Evolutionary conservation across 2,888 invertebrate genomes (phyloP).

Genomic region (Oscheius sp.): DNA sequence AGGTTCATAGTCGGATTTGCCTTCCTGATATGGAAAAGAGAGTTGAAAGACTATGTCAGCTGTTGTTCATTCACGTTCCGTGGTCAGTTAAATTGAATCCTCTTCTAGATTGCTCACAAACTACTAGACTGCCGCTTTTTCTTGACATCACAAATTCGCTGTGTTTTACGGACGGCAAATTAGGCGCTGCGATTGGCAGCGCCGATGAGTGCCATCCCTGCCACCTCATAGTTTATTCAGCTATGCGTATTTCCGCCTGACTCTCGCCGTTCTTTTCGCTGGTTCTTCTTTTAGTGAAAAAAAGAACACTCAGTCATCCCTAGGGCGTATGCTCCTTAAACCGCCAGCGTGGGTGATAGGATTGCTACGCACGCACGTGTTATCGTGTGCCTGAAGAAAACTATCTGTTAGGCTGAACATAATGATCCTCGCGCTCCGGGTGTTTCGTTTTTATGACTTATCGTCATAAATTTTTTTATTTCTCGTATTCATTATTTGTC

Average conservation of each 20-base stretch:
- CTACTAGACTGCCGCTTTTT: too few species aligned
- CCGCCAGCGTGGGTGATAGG: neutral
- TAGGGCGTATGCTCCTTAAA: neutral
- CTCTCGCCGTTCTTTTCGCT: neutral
- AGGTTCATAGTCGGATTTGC: too few species aligned
- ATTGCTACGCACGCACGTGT: neutral
- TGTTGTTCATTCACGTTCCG: conserved; percentile 15
- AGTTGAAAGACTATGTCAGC: too few species aligned
- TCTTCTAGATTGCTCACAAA: too few species aligned
- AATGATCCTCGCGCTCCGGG: too few species aligned
- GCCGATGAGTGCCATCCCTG: conserved; percentile 18
- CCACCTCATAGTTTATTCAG: conserved; percentile 31
- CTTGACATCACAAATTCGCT: conserved; percentile 19
- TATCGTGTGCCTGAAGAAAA: neutral
- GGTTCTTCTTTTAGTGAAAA: too few species aligned
- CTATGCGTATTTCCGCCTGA: conserved; percentile 6
- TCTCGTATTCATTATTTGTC: too few species aligned
- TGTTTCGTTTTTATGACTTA: too few species aligned
- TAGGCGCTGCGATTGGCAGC: conserved; percentile 22
- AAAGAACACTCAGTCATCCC: neutral
- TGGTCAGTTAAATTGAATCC: too few species aligned
- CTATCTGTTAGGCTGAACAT: too few species aligned
- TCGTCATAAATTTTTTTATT: too few species aligned
- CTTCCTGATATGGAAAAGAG: neutral
- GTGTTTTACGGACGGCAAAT: conserved; percentile 21